Evolutionary conservation across 2,113 vertebrate species (phyloP), one percentile per base, ranked within the genome.

Genomic region (Stictonetta naevosa): DNA sequence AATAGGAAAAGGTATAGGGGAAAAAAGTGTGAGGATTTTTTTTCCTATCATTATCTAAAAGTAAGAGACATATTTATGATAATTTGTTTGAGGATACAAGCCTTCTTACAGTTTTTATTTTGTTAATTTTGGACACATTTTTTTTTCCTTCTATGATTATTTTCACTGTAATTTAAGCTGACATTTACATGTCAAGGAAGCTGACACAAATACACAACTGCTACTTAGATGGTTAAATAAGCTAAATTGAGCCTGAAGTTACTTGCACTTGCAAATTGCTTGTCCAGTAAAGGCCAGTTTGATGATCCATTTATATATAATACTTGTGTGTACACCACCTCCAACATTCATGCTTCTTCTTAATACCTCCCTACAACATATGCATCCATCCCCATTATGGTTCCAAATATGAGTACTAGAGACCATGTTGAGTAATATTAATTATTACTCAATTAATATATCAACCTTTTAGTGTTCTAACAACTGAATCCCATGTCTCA

Each of bases 211-310:
- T 48, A 48, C 19, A 64, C 38, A 86, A 53, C 52, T 83, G 33
- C 28, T 81, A 75, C 64, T 86, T 77, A 78, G 60, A 81, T 81
- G 56, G 36, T 94, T 83, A 93, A 88, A 90, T 90, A 78, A 88
- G 79, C 20, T 90, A 80, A 96, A 93, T 13, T 94, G 90, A 96
- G 76, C 72, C 50, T 95, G 85, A 88, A 86, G 38, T 83, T 93
- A 86, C 92, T 81, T 90, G 33, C 10, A 63, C 21, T 80, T 60
- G 31, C 67, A 91, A 80, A 88, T 81, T 77, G 2, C 29, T 88
- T 88, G 82, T 46, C 59, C 66, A 86, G 42, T 66, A 75, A 88
- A 94, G 56, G 56, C 34, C 38, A 86, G 53, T 67, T 93, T 83
- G 74, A 86, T 85, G 86, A 20, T 5, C 12, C 31, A 50, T 13